phyloP scores from a whole-genome alignment of 1,140 invertebrate genomes.

The Ooceraea biroi region DNA sequence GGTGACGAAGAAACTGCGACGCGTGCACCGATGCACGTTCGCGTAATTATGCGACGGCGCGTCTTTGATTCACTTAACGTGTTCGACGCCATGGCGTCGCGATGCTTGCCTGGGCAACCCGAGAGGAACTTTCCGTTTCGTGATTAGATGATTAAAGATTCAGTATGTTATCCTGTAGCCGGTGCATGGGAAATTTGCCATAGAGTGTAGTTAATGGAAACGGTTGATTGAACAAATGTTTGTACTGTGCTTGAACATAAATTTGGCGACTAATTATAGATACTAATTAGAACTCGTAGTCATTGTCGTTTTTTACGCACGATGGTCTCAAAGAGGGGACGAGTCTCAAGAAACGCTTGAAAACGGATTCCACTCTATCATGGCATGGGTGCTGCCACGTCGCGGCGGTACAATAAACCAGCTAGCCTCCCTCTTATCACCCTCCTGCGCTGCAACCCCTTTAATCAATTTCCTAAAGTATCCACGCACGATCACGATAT shows the following conservation, averaged over 20 bases:
- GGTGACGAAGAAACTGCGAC: slow-evolving; percentile 10
- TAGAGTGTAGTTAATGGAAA: neutral
- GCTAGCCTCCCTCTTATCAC: slow-evolving; percentile 77
- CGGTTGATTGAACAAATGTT: neutral
- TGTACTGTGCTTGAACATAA: neutral
- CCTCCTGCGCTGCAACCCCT: slow-evolving; percentile 58
- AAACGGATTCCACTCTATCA: slow-evolving; percentile 72
- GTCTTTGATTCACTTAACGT: slow-evolving; percentile 49
- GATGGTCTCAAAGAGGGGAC: neutral
- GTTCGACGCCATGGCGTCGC: slow-evolving; percentile 3
- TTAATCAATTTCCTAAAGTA: slow-evolving; percentile 82
- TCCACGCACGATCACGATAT: slow-evolving; percentile 75
- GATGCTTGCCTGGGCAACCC: neutral
- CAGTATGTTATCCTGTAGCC: neutral
- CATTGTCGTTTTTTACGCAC: neutral
- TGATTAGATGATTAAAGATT: slow-evolving; percentile 8
- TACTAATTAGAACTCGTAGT: neutral
- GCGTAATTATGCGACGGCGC: slow-evolving; percentile 2
- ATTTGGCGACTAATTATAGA: neutral
- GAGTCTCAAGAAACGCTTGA: slow-evolving; percentile 42
- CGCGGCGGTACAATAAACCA: slow-evolving; percentile 81
- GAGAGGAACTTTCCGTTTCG: slow-evolving; percentile 22
- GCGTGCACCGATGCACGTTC: neutral
- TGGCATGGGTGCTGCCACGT: slow-evolving; percentile 84
- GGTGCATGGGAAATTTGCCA: neutral